Percentiles rank a stretch among this genome's conserved stretches.
Conservation (phyloP, 2,888 invertebrate species). For the Chrysolina americana region DNA sequence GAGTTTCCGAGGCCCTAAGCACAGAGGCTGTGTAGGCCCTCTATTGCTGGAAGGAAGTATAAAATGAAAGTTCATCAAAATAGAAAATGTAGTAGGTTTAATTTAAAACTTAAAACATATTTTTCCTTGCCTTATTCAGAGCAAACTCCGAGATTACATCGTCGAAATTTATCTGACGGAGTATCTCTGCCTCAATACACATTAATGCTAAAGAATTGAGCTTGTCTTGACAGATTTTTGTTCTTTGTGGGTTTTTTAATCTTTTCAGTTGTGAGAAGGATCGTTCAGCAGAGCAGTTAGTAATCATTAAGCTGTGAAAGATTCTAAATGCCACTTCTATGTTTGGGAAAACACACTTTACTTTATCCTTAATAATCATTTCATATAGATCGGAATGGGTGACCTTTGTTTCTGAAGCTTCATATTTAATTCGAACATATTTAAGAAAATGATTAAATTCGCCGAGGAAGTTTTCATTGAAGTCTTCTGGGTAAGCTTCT, state of each 20-base stretch:
- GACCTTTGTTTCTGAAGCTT: constrained; percentile 7
- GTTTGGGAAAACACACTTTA: not conserved
- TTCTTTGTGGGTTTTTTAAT: constrained; percentile 12
- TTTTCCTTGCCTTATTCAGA: too few relatives aligned
- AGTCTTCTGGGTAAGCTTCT: constrained; percentile 16
- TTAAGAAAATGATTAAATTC: constrained; percentile 1
- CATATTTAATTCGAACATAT: not conserved
- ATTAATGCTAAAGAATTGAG: too few relatives aligned
- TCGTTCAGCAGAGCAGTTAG: constrained; percentile 15
- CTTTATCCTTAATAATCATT: constrained; percentile 10
- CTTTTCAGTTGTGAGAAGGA: constrained; percentile 13
- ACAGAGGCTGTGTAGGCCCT: too few relatives aligned
- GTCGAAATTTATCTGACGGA: too few relatives aligned
- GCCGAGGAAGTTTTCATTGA: constrained; percentile 9
- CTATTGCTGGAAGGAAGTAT: too few relatives aligned
- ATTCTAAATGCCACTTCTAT: constrained; percentile 8
- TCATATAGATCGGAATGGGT: constrained; percentile 13
- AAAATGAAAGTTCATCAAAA: too few relatives aligned
- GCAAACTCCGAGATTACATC: too few relatives aligned
- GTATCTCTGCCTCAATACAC: too few relatives aligned
- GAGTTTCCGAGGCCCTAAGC: too few relatives aligned
- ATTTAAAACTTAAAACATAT: too few relatives aligned
- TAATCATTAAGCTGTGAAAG: constrained; percentile 13
- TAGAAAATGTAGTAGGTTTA: too few relatives aligned
- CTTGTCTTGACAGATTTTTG: too few relatives aligned